Conservation (phyloP, 2,113 vertebrate genomes). For the Notothenia rossii region DNA sequence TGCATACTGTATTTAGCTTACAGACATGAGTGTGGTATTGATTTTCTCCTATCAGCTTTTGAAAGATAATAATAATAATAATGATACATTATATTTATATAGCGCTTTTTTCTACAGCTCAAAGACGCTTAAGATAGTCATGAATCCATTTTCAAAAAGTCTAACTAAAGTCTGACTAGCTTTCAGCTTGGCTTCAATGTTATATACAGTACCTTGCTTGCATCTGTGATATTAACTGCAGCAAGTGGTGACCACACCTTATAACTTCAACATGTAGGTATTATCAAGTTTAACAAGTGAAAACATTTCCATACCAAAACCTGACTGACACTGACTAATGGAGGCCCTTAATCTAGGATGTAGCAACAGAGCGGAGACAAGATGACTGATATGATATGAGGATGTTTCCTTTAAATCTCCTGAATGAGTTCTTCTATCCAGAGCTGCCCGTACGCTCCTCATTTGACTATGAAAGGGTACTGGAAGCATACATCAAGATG, state of each 20-base stretch:
- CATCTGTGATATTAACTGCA: not conserved
- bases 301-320: not conserved
- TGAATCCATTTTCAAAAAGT: too few relatives aligned
- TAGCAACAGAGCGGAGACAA: not conserved
- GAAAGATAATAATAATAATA: too few relatives aligned
- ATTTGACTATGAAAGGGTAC: slow-evolving; percentile 70
- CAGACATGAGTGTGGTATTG: not conserved
- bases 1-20: not conserved
- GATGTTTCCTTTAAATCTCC: slow-evolving; percentile 21
- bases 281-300: not conserved
- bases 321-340: not conserved
- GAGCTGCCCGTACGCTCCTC: slow-evolving; percentile 26
- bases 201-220: not conserved
- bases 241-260: not conserved
- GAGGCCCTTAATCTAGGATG: not conserved
- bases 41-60: not conserved
- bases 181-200: not conserved
- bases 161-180: too few relatives aligned
- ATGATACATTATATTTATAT: too few relatives aligned
- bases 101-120: too few relatives aligned
- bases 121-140: too few relatives aligned
- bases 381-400: slow-evolving; percentile 13
- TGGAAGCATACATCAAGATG: slow-evolving; percentile 50
- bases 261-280: not conserved
- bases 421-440: slow-evolving; percentile 11